A percentile compares a stretch with the other conserved stretches of the same genome.
Conservation (phyloP, 2,113 vertebrate species). For the Festucalex cinctus region DNA sequence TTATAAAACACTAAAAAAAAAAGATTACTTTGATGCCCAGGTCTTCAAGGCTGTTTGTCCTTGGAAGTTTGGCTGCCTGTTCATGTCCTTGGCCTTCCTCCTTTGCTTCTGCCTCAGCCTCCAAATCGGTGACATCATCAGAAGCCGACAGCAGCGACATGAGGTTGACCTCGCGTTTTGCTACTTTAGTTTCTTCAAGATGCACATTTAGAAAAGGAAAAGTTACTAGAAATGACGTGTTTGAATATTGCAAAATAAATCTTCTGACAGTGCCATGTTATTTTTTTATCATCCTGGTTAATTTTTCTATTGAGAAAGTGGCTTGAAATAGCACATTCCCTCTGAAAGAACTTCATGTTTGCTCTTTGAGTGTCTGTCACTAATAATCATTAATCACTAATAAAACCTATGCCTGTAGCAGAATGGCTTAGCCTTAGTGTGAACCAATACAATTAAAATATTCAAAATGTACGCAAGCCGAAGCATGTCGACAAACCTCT, state of each 20-base stretch:
- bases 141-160: slow-evolving; percentile 77
- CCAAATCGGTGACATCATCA: slow-evolving; percentile 69
- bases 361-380: too few species aligned
- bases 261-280: too few species aligned
- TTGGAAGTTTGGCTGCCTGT: slow-evolving; percentile 53
- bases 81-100: slow-evolving; percentile 28
- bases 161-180: slow-evolving; percentile 76
- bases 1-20: neutral
- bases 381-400: too few species aligned
- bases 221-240: neutral
- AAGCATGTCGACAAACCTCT: slow-evolving; percentile 66
- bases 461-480: neutral
- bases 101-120: slow-evolving; percentile 64
- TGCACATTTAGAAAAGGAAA: neutral
- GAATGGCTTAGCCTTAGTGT: too few species aligned
- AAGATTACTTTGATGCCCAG: slow-evolving; percentile 78
- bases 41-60: slow-evolving; percentile 85
- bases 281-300: too few species aligned
- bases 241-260: neutral
- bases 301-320: too few species aligned
- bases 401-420: too few species aligned
- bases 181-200: slow-evolving; percentile 54
- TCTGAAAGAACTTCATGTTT: too few species aligned
- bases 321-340: too few species aligned
- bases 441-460: neutral